Evolutionary conservation across 2,797 vertebrate species (phyloP), one percentile per base, ranked within the genome.

Genomic region (Perodicticus potto): DNA sequence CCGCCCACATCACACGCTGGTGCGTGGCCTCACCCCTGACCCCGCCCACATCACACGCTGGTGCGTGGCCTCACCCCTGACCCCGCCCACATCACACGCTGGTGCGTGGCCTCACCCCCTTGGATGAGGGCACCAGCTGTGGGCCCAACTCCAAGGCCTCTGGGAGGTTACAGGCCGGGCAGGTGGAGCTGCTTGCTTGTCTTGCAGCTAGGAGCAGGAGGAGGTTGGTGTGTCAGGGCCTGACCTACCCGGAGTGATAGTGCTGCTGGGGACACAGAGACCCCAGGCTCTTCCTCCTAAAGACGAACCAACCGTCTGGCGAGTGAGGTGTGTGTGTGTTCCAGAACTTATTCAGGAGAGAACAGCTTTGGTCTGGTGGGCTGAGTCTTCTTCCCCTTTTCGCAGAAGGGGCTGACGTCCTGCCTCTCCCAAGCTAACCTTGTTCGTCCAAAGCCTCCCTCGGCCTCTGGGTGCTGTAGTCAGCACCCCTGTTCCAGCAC

Each of bases 181-280:
- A 32, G 23, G 70, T 0, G 32, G n/a, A 40, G 32, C 63, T 23
- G 4, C 23, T 37, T 17, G 11, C 19, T 37, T 27, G 37, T 22
- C 16, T 23, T 3, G 25, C 43, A 55, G 23, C 6, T 6, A 2
- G 11, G 2, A 5, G 2, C 2, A 5, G n/a, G 45, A 32, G 19
- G 76, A 43, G 72, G n/a, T 19, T 25, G 63, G 40, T 61, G 27
- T 32, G 2, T 55, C 5, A 1, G 16, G 12, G 34, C 20, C 25
- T 1, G 0, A 43, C 29, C 7, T 23, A n/a, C 53, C 40, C 20
- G 78, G 37, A 49, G 20, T 16, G 1, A 10, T 1, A 7, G 25
- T 5, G 27, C 19, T 16, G n/a, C 23, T 20, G 23, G 2, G 37
- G 55, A 34, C 55, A 4, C 25, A 20, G 16, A 67, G 74, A 69